These are phyloP conservation scores for Bos taurus DNA, from an alignment of 2,113 vertebrate species.

Conservation along the genomic window DNA sequence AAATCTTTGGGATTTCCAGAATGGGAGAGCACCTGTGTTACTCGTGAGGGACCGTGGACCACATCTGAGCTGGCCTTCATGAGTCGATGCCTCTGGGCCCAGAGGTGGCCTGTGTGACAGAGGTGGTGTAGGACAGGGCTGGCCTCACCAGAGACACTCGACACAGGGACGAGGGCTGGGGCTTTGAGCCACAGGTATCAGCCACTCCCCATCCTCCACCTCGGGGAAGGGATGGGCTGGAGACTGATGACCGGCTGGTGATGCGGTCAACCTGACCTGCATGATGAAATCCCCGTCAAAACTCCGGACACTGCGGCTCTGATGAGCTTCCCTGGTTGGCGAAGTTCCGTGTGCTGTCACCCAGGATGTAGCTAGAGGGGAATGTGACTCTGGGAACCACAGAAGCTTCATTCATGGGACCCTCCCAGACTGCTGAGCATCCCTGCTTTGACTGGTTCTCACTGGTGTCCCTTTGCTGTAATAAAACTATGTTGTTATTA, in stretches of 20 bases:
- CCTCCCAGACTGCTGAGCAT: fast-evolving
- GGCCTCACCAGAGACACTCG: fast-evolving
- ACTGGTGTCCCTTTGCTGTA: fast-evolving
- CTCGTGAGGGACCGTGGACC: fast-evolving
- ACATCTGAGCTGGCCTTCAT: fast-evolving
- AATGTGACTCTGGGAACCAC: fast-evolving
- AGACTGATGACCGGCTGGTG: fast-evolving
- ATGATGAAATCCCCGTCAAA: fast-evolving
- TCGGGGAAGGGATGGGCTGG: fast-evolving
- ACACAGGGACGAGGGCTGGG: fast-evolving
- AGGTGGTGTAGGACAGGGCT: no score
- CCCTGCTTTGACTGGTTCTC: fast-evolving
- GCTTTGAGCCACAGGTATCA: fast-evolving
- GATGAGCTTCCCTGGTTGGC: not conserved
- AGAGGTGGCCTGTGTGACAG: fast-evolving
- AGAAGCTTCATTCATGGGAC: fast-evolving
- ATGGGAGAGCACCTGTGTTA: fast-evolving
- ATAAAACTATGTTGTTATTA: not conserved
- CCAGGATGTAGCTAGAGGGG: fast-evolving
- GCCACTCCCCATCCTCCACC: fast-evolving
- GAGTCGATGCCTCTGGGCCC: fast-evolving
- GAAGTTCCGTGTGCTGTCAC: fast-evolving
- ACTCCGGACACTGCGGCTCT: fast-evolving
- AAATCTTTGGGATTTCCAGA: fast-evolving
- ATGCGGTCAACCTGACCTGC: fast-evolving